Evolutionary conservation across 2,888 invertebrate genomes (phyloP), one percentile per base, ranked within the genome.

Genomic region (Helleia helle): DNA sequence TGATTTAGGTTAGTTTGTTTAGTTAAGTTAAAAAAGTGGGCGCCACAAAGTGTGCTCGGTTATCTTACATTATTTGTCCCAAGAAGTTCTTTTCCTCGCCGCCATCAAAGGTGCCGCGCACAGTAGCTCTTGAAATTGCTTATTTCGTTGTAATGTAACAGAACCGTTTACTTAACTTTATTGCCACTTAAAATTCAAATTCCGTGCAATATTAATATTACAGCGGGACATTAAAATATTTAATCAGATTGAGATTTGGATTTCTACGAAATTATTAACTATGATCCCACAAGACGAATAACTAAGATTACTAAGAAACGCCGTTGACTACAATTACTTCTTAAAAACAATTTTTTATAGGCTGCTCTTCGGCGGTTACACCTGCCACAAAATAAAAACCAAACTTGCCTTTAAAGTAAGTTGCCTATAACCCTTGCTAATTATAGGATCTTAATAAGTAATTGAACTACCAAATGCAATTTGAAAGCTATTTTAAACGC

Each of bases 21-120:
- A 71, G n/a, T 70, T 58, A 65, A 45, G 55, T 60, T 54, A 63
- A 57, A 66, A 80, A 80, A 72, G 75, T 54, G 62, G 73, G 73
- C 75, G 74, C 76, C 74, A 58, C 53, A 52, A 49, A 58, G 55
- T 59, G 61, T 64, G 59, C 58, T 61, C 51, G 55, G 70, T 71
- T 83, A 81, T 84, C 81, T 79, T 57, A 60, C 55, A 70, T 74
- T 80, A 80, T 83, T 84, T 83, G 80, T 83, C 76, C 73, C 73
- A 77, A 74, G 72, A 72, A 75, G 80, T 74, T 66, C 58, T 64
- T 60, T 58, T 60, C 56, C 59, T 66, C 58, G 67, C 64, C 61
- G 71, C 58, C 48, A 52, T 74, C 76, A 81, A 80, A 83, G 65
- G 48, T 44, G 56, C 75, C 76, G 80, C 70, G 59, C 55, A 71